Evolutionary conservation across 1,140 invertebrate genomes (phyloP).

Genomic region (Drosophila lowei): DNA sequence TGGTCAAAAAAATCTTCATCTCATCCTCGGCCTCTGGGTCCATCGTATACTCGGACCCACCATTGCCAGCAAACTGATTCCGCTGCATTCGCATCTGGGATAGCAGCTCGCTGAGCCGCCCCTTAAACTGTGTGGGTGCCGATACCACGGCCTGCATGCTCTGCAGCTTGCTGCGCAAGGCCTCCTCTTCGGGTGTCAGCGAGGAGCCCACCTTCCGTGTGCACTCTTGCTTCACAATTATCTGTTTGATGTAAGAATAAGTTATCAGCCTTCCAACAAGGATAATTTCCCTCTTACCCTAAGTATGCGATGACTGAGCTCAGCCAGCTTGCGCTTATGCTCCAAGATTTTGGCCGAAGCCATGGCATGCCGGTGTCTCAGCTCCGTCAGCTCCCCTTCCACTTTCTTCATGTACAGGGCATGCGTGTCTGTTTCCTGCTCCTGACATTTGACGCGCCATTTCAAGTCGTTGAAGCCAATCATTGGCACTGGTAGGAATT

Average conservation of each 20-base stretch:
- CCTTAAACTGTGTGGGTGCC: constrained; percentile 96
- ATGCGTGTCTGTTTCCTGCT: constrained; percentile 91
- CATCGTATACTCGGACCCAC: constrained; percentile 85
- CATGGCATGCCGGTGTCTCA: constrained; percentile 89
- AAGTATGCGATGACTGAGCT: constrained; percentile 90
- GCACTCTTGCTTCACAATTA: constrained; percentile 94
- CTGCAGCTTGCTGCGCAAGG: constrained; percentile 92
- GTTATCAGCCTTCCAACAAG: neutral
- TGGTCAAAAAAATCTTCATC: constrained; percentile 89
- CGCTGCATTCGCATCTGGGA: constrained; percentile 93
- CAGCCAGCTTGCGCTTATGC: constrained; percentile 89
- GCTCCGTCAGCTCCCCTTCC: constrained; percentile 88
- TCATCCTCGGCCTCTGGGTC: constrained; percentile 86
- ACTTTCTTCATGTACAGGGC: constrained; percentile 90
- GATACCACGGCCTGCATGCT: constrained; percentile 93
- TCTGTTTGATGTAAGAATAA: constrained; percentile 83
- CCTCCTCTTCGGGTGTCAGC: constrained; percentile 94
- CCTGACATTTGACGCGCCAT: constrained; percentile 91
- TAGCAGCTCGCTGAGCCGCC: constrained; percentile 94
- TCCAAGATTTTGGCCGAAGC: constrained; percentile 89
- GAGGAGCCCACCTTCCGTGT: constrained; percentile 92
- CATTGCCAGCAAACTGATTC: constrained; percentile 84
- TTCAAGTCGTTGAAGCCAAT: constrained; percentile 92
- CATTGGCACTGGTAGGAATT: constrained; percentile 95
- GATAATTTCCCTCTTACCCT: constrained; percentile 84